Base-by-base conservation (phyloP, 2,113 vertebrate species). In the Nycticryphes semicollaris region DNA sequence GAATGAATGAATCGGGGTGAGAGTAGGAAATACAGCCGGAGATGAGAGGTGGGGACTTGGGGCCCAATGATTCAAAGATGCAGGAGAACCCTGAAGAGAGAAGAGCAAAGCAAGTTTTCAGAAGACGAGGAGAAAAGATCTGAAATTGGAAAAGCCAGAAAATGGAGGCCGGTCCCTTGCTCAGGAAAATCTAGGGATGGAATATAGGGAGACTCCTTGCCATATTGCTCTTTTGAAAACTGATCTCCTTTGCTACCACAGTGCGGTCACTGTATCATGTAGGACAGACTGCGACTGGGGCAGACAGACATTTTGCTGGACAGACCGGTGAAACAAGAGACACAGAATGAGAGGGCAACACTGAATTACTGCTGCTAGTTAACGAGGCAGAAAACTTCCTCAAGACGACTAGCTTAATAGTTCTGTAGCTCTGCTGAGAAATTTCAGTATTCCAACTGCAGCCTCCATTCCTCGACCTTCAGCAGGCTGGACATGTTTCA, bases 231-330 rank as follows among this genome's bases (percentile, higher is more conserved):
- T 54, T 87, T 53, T 73, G 68, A 57, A 57, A 53, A 54, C 2
- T 7, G 1, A 5, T 41, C 41, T 84, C n/a, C 27, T 50, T 33
- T 30, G 1, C 27, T 9, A 11, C 19, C 24, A 12, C 59, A 8
- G 21, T 1, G 15, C 17, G 41, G 27, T 63, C 3, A 3, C 39
- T 48, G 21, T 11, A 10, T 23, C 14, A 4, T 4, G 7, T 7
- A 47, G 43, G 21, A 41, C 1, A 50, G 59, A 23, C 12, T 33
- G 15, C 23, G 48, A 39, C 39, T 39, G 39, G 39, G 39, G 43
- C 60, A 74, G 45, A n/a, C 20, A 75, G 63, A 53, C 10, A 35
- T 64, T 84, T 22, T 66, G 33, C 48, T 74, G 73, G 39, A 69
- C 73, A 83, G 69, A 89, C 78, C 1, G 2, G 57, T 82, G 57